A percentile compares a stretch with the other conserved stretches of the same genome.
phyloP scores from a whole-genome alignment of 2,797 vertebrate species.

The Brotogeris chrysoptera region DNA sequence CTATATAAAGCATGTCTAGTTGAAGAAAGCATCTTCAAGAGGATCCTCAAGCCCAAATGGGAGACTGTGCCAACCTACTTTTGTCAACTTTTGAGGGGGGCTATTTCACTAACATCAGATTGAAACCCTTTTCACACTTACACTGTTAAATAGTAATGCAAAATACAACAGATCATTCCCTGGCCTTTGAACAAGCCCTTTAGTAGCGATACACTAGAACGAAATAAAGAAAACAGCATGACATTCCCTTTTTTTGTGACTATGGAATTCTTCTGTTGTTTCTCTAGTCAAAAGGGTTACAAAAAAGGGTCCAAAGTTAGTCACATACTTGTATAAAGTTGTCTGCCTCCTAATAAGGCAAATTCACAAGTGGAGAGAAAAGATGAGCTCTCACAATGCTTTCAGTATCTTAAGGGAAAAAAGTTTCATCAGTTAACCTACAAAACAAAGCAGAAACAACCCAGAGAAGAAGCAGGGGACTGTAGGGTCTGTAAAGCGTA shows the following conservation, averaged over 20 bases:
- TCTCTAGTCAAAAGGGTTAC: neutral
- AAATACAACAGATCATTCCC: neutral
- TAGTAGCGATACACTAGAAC: neutral
- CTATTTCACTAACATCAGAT: neutral
- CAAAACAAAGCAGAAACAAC: neutral
- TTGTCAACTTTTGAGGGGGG: neutral
- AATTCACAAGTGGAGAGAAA: neutral
- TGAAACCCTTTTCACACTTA: neutral
- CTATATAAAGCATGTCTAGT: neutral
- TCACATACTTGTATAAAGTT: neutral
- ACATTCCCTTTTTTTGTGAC: neutral
- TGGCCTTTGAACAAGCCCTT: neutral
- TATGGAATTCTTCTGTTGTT: neutral
- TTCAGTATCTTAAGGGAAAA: neutral
- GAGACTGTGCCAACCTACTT: neutral
- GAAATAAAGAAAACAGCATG: neutral
- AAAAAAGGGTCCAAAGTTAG: neutral
- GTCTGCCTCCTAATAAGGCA: neutral
- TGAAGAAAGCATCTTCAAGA: neutral
- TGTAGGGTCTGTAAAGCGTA: neutral
- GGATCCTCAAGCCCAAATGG: neutral
- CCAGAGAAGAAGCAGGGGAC: neutral
- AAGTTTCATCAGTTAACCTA: neutral
- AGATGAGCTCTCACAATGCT: neutral
- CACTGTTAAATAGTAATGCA: neutral